These are phyloP conservation scores for Drosophila aldrichi DNA, from an alignment of 2,888 invertebrate genomes.

Conservation along the genomic window DNA sequence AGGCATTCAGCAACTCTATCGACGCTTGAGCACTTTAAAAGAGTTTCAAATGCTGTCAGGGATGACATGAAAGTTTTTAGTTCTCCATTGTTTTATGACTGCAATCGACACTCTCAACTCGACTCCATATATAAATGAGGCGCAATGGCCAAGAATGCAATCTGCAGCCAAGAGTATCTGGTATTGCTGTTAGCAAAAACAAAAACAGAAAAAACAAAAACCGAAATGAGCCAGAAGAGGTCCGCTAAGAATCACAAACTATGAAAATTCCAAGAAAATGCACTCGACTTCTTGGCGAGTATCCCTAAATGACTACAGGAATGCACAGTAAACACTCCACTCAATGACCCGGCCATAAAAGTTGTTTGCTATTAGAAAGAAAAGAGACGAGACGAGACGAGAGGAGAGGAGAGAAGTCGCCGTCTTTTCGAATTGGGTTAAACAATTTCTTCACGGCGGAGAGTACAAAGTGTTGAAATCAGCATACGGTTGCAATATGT, in stretches of 20 bases:
- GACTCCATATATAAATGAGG: constrained; percentile 20
- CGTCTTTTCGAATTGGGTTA: constrained; percentile 60
- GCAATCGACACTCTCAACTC: constrained; percentile 48
- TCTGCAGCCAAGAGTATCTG: constrained; percentile 18
- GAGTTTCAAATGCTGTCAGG: constrained; percentile 11
- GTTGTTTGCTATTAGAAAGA: constrained; percentile 37
- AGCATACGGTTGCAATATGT: constrained; percentile 73
- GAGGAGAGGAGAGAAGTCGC: neutral
- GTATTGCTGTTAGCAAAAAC: constrained; percentile 21
- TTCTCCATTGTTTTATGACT: constrained; percentile 40
- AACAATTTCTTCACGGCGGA: constrained; percentile 54
- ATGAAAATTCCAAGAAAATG: constrained; percentile 67
- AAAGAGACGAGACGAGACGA: neutral
- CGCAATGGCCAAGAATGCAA: constrained; percentile 31
- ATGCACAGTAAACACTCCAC: constrained; percentile 56
- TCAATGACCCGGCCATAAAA: constrained; percentile 53
- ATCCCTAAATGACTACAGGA: constrained; percentile 49
- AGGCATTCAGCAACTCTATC: neutral
- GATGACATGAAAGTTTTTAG: constrained; percentile 40
- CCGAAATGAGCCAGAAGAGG: constrained; percentile 15
- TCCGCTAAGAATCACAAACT: constrained; percentile 38
- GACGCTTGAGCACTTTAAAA: constrained; percentile 7
- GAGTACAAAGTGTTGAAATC: constrained; percentile 50
- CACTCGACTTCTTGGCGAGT: constrained; percentile 54
- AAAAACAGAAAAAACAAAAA: neutral